A percentile compares a stretch with the other conserved stretches of the same genome.
Evolutionary conservation across 2,888 invertebrate species (phyloP).

Genomic region (Oeneis ivallda): DNA sequence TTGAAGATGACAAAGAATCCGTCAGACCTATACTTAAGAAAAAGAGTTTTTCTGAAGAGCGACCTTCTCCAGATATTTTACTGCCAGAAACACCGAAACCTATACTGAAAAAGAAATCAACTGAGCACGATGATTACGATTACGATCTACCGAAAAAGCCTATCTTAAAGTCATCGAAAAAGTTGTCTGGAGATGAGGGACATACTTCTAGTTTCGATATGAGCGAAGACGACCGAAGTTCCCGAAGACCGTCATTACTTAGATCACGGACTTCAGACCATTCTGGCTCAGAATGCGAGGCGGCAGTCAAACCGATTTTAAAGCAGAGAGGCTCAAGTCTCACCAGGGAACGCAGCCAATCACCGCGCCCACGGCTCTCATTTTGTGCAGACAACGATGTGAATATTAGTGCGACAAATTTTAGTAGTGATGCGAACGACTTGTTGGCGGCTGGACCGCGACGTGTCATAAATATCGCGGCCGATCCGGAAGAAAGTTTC

Average conservation of each 20-base stretch:
- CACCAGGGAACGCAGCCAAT: constrained; percentile 82
- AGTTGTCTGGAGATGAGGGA: constrained; percentile 84
- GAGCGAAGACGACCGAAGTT: constrained; percentile 80
- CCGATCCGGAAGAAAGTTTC: constrained; percentile 66
- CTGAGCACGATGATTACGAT: constrained; percentile 87
- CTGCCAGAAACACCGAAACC: constrained; percentile 84
- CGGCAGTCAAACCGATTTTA: constrained; percentile 84
- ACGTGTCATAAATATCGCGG: constrained; percentile 64
- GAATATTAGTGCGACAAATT: constrained; percentile 72
- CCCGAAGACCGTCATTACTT: constrained; percentile 80
- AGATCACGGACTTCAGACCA: constrained; percentile 80
- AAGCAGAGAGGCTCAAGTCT: constrained; percentile 84
- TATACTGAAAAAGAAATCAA: constrained; percentile 93
- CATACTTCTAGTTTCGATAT: constrained; percentile 79
- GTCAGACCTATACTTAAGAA: constrained; percentile 92
- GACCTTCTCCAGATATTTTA: constrained; percentile 76
- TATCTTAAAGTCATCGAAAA: constrained; percentile 88
- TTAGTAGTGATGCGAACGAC: constrained; percentile 74
- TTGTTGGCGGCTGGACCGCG: constrained; percentile 76
- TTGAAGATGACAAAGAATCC: constrained; percentile 81
- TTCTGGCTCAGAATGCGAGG: constrained; percentile 80
- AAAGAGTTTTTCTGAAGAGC: constrained; percentile 88
- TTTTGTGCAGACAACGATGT: constrained; percentile 81
- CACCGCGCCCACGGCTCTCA: constrained; percentile 84
- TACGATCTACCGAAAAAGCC: constrained; percentile 88